Base-by-base conservation (phyloP, 2,797 vertebrate genomes). In the Acridotheres tristis region DNA sequence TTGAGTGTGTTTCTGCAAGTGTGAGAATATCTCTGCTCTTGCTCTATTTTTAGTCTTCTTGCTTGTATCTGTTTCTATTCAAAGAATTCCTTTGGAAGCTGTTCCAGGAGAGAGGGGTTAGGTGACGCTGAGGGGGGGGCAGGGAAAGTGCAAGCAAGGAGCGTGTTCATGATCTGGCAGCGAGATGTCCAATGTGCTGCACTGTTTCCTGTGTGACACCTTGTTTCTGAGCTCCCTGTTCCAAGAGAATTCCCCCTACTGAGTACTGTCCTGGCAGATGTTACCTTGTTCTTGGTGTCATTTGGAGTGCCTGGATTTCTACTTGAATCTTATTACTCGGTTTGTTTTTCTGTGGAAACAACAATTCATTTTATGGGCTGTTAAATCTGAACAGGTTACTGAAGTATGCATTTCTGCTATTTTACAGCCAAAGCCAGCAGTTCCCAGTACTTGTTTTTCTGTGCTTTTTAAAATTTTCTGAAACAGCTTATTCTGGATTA, bases 21-120 rank as follows among this genome's bases (percentile, higher is more conserved):
- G 93, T 68, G 85, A 93, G 67, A 97, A 93, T 61, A 66, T 91
- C 75, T 96, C 92, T 67, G 11, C 87, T 95, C 65, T 95, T 91
- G 11, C 91, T 82, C 1, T 98, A 98, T 98, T 98, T 98, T 98
- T 98, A 98, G 97, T 71, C 74, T 50, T 63, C 68, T 93, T 95
- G 95, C 96, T 97, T 95, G 89, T 97, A 69, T 96, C 89, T 97
- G 90, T 96, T 97, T 97, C 97, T 97, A 96, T 97, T 98, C 95
- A 97, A 86, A 97, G 97, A 96, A 97, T 97, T 96, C 87, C 83
- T 93, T 94, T 97, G 96, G 93, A 97, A 95, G 89, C 76, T 13
- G 29, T 97, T 97, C 69, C 89, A 90, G 89, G 84, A 89, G 93
- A 92, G 73, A 6, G 42, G 5, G 61, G 51, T 78, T 94, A 8